Base-by-base conservation (phyloP, 1,140 invertebrate genomes). In the Coelopa frigida region DNA sequence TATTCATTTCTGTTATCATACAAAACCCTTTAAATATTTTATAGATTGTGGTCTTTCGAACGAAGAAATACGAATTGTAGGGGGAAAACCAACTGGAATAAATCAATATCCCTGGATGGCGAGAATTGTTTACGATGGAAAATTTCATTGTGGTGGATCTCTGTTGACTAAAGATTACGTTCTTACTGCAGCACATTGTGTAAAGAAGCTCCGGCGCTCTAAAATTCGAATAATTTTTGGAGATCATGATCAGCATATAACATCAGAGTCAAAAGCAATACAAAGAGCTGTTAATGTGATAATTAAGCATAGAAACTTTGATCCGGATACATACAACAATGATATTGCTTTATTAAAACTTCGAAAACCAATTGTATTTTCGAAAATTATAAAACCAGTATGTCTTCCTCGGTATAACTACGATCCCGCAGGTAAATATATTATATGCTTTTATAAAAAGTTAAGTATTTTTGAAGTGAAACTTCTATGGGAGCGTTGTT, bases 81-180 rank as follows among this genome's bases (percentile, higher is more conserved):
- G 89, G 33, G 89, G 89, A 14, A 73, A 78, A 50, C 82, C 86
- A 12, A 85, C 88, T 0, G 78, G 80, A 14, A 74, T 84, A 5
- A 87, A 91, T 67, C 79, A 83, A 53, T 92, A 90, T 63, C 90
- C 90, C 6, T 93, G 89, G 88, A 77, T 91, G 55, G 88, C 84
- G 2, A 74, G 87, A 42, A 65, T 69, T 27, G 61, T 88, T 1
- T 91, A 91, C 60, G 84, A 89, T 62, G 84, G 85, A 1, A 85
- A 87, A 64, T 90, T 90, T 71, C 88, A 92, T 59, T 93, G 88
- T 55, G 87, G 89, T n/a, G 87, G 81, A n/a, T 87, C 86, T 14
- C 72, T 92, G 5, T 71, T 92, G 21, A 87, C 84, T 32, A 80
- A 83, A 57, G 75, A 81, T 45, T 83, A 82, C 58, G 78, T 84